phyloP scores from a whole-genome alignment of 2,888 invertebrate genomes.

The Xanthorhoe spadicearia region DNA sequence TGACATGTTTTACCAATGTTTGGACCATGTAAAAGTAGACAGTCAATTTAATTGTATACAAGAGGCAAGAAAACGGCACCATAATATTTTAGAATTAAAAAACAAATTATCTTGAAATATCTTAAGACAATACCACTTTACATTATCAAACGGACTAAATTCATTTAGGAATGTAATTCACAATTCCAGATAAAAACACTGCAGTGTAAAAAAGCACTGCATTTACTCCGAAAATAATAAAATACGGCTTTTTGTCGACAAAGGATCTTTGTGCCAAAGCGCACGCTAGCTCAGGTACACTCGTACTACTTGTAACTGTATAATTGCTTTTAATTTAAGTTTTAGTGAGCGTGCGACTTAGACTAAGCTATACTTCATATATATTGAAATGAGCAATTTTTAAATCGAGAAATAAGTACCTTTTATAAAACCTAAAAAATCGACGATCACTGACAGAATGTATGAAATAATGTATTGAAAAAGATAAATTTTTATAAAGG shows the following conservation, averaged over 20 bases:
- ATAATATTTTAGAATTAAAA: no score
- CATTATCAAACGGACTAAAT: no score
- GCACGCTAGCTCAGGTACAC: constrained; percentile 2
- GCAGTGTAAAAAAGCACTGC: not conserved
- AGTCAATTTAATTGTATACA: no score
- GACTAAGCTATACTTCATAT: not conserved
- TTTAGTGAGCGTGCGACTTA: not conserved
- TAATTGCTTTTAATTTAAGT: not conserved
- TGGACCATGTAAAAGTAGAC: no score
- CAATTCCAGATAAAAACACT: not conserved
- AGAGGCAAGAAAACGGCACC: no score
- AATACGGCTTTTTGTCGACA: constrained; percentile 3
- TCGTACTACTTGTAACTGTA: not conserved
- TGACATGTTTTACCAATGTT: no score
- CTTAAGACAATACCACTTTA: no score
- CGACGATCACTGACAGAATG: no score
- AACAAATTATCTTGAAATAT: no score
- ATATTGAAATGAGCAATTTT: not conserved
- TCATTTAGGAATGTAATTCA: not conserved
- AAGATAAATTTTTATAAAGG: no score
- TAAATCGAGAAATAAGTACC: not conserved
- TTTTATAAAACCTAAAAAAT: no score
- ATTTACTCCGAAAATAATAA: constrained; percentile 1
- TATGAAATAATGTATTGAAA: no score
- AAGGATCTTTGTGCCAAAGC: constrained; percentile 2